A percentile compares a stretch with the other conserved stretches of the same genome.
phyloP scores from a whole-genome alignment of 2,113 vertebrate species.

The Limnothrissa miodon region DNA sequence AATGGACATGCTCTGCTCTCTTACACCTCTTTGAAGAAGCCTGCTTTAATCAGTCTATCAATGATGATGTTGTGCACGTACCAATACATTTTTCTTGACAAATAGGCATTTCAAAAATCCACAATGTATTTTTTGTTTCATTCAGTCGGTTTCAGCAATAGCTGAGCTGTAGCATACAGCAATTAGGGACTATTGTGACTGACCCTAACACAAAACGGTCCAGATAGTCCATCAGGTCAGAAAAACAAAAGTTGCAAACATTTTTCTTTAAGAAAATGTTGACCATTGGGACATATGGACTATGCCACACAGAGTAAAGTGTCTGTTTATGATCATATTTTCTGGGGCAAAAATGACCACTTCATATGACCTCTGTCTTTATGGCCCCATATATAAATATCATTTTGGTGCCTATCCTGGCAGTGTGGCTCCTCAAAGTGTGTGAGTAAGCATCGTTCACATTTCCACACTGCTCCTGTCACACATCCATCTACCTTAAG shows the following conservation, averaged over 20 bases:
- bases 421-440: not conserved
- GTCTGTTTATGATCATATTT: not conserved
- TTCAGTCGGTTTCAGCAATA: not conserved
- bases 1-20: conserved; percentile 9
- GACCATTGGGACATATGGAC: not conserved
- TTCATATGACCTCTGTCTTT: too few relatives aligned
- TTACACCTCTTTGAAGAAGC: conserved; percentile 2
- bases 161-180: not conserved
- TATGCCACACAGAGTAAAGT: not conserved
- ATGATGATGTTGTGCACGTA: not conserved
- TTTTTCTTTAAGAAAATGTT: not conserved
- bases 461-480: too few relatives aligned
- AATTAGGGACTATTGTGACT: not conserved
- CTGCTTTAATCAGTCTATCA: not conserved
- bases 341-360: too few relatives aligned
- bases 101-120: not conserved
- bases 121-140: not conserved
- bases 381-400: not conserved
- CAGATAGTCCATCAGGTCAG: not conserved
- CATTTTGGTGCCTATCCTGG: not conserved
- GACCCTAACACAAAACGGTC: not conserved
- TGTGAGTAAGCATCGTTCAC: not conserved
- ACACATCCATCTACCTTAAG: too few relatives aligned
- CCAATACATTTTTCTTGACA: not conserved
- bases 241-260: not conserved